Conservation (phyloP, 30 jellyfish, hydroid and myxozoan species). For the Clytia hemisphaerica region DNA sequence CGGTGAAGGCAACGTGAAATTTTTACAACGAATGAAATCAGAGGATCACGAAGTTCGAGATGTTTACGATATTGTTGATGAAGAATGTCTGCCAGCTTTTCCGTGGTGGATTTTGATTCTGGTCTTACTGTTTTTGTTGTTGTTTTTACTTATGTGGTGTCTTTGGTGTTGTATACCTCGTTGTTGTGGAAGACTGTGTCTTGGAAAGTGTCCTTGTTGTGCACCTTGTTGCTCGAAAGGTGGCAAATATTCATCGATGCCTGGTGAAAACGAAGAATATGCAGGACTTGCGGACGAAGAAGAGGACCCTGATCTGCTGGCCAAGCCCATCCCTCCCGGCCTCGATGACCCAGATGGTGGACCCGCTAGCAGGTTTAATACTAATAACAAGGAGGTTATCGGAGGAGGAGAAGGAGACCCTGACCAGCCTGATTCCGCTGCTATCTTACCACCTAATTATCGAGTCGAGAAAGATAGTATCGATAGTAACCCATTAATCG, state of each 20-base stretch:
- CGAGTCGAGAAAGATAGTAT: too few species aligned
- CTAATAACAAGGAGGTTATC: too few species aligned
- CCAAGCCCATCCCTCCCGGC: too few species aligned
- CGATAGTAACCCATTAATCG: too few species aligned
- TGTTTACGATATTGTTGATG: not conserved
- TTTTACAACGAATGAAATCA: constrained; percentile 27
- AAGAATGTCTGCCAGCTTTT: not conserved
- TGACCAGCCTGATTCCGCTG: too few species aligned
- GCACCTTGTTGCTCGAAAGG: constrained; percentile 64
- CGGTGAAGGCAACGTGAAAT: constrained; percentile 35
- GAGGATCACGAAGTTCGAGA: not conserved
- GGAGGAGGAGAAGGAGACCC: too few species aligned
- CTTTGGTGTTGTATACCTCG: constrained; percentile 93
- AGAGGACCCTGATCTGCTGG: too few species aligned
- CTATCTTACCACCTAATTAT: too few species aligned
- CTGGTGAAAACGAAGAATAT: constrained; percentile 54
- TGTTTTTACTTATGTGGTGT: constrained; percentile 61
- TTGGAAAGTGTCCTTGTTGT: constrained; percentile 44
- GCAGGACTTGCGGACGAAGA: too few species aligned
- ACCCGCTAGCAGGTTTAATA: too few species aligned
- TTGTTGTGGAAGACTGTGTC: constrained; percentile 65
- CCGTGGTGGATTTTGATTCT: constrained; percentile 89
- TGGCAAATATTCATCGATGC: constrained; percentile 70
- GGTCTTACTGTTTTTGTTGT: constrained; percentile 39
- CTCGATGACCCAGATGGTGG: too few species aligned